phyloP scores from a whole-genome alignment of 64 coral and sea anemone genomes.

The Stylophora pistillata region DNA sequence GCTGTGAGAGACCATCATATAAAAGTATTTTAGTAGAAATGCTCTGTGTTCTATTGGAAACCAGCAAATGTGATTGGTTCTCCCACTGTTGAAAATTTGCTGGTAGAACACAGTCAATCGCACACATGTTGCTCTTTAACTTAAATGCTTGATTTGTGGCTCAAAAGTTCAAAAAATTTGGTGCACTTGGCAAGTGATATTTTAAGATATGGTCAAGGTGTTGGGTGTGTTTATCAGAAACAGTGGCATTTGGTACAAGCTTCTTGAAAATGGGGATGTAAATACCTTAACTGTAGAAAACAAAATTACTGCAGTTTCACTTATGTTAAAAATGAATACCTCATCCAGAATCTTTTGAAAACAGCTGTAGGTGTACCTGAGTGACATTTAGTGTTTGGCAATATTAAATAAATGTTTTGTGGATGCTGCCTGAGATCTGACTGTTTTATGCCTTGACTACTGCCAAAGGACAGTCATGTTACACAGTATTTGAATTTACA shows the following conservation, averaged over 20 bases:
- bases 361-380: not conserved
- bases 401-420: not conserved
- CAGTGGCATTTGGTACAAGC: not conserved
- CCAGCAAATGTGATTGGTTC: slow-evolving; percentile 4
- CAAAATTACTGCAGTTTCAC: no score
- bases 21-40: not conserved
- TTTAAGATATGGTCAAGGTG: not conserved
- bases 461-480: no score
- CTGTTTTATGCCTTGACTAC: slow-evolving; percentile 23
- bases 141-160: slow-evolving; percentile 1
- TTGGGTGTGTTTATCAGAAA: slow-evolving; percentile 20
- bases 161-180: not conserved
- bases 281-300: no score
- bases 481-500: not conserved
- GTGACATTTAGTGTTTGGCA: not conserved
- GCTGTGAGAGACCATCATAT: no score
- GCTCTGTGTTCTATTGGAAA: not conserved
- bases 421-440: slow-evolving; percentile 32
- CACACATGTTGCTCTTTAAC: no score
- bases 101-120: no score
- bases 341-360: slow-evolving; percentile 34
- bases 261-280: slow-evolving; percentile 6
- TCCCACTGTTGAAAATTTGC: not conserved
- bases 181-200: slow-evolving; percentile 11
- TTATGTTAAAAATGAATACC: not conserved